A percentile compares a stretch with the other conserved stretches of the same genome.
phyloP scores from a whole-genome alignment of 2,888 invertebrate genomes.

The Melipona bicolor region DNA sequence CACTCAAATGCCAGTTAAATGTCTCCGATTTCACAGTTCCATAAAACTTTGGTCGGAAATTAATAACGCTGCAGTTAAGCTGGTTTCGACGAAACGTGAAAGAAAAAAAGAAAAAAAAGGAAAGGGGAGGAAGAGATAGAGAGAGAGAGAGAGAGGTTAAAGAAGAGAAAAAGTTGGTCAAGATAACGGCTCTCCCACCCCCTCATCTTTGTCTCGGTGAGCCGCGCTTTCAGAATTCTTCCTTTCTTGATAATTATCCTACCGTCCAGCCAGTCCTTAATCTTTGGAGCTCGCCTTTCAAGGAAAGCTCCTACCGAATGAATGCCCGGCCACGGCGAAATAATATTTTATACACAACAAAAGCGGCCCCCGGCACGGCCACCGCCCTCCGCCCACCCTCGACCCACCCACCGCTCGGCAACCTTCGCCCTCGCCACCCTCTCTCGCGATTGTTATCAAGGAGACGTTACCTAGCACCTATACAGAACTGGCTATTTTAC shows the following conservation, averaged over 20 bases:
- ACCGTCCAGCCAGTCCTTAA: constrained; percentile 78
- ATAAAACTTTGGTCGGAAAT: constrained; percentile 30
- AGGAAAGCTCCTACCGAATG: constrained; percentile 76
- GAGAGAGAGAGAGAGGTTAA: constrained; percentile 57
- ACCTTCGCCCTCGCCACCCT: constrained; percentile 52
- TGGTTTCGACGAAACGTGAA: constrained; percentile 65
- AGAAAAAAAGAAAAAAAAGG: background rate
- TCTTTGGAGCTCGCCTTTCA: constrained; percentile 78
- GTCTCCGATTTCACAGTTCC: background rate
- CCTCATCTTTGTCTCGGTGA: constrained; percentile 76
- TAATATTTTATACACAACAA: constrained; percentile 82
- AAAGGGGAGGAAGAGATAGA: background rate
- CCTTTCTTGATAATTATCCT: constrained; percentile 81
- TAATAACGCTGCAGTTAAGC: constrained; percentile 4
- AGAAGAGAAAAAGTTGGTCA: constrained; percentile 51
- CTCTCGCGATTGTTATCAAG: constrained; percentile 78
- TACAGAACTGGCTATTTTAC: constrained; percentile 53
- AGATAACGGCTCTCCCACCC: constrained; percentile 25
- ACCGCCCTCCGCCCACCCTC: constrained; percentile 29
- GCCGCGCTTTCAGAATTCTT: constrained; percentile 79
- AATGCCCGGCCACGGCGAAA: constrained; percentile 79
- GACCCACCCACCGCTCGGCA: constrained; percentile 44
- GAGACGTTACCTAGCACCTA: constrained; percentile 68
- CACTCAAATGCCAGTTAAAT: background rate
- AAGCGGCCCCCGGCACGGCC: constrained; percentile 63